Base-by-base conservation (phyloP, 2,888 invertebrate species). In the Drosophila percnosoma region DNA sequence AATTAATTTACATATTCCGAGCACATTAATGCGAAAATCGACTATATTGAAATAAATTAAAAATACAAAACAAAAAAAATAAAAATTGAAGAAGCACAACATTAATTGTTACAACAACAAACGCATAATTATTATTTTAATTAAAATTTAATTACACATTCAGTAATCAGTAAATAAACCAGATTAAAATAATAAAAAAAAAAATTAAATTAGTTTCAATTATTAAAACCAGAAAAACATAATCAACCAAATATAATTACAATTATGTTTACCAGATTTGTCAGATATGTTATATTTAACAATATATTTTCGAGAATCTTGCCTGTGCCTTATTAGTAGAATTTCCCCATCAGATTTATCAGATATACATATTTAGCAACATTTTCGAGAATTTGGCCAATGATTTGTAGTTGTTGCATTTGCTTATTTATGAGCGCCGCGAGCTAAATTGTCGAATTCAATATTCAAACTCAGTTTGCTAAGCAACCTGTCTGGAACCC, bases 381-480 rank as follows among this genome's bases (percentile, higher is more conserved):
- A 51, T 33, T 42, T 63, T 27, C 2, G 21, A 42, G 33, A 59
- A 79, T 65, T 69, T 65, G 51, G 48, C 55, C 55, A 38, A 57
- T 75, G 66, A 83, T 82, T 80, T 82, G 72, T 80, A 71, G 74
- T 62, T 57, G 51, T 53, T 76, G 78, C 73, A 60, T 73, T 84
- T 76, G 80, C 73, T 80, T 76, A 80, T 87, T 87, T 89, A 77
- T 84, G 83, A 57, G 42, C 51, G 72, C 74, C 69, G 51, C 54
- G 55, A 64, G 81, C 75, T 40, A 63, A 61, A 75, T 64, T 68
- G 68, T 82, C 80, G 80, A 78, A 84, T 84, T 88, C 86, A 76
- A 83, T 88, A 88, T 88, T 83, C 87, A 74, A 88, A 80, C 69
- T 72, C 65, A 82, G 73, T 67, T 53, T 11, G 54, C 33, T 13